phyloP scores from a whole-genome alignment of 2,797 vertebrate species.

The Columba guinea region DNA sequence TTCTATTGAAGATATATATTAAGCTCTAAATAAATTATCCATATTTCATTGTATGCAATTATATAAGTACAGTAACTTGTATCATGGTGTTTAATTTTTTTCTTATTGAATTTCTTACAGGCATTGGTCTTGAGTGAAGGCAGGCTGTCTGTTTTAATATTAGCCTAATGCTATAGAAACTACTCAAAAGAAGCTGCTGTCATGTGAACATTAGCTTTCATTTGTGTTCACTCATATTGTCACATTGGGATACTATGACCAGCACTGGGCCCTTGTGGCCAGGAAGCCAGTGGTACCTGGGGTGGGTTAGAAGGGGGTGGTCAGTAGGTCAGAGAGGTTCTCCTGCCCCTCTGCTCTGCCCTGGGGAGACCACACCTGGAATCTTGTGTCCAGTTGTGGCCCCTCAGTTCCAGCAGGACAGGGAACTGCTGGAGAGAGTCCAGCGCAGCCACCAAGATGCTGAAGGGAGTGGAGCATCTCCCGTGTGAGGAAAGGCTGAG shows the following conservation, averaged over 20 bases:
- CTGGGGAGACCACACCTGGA: too few species aligned
- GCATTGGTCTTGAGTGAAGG: neutral
- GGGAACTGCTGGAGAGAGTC: too few species aligned
- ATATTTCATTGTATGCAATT: neutral
- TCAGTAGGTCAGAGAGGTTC: too few species aligned
- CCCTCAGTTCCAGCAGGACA: too few species aligned
- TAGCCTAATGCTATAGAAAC: neutral
- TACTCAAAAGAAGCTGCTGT: neutral
- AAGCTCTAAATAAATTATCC: slow-evolving; percentile 7
- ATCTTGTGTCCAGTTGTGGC: too few species aligned
- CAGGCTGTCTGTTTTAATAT: neutral
- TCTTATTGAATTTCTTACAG: neutral
- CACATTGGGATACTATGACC: neutral
- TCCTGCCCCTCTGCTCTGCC: too few species aligned
- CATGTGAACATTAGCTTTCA: neutral
- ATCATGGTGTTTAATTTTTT: neutral
- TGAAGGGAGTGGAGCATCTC: too few species aligned
- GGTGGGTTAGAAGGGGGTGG: too few species aligned
- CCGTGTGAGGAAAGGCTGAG: too few species aligned
- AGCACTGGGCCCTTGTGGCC: too few species aligned
- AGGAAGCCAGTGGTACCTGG: too few species aligned
- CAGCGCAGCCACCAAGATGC: too few species aligned
- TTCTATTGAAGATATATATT: slow-evolving; percentile 7
- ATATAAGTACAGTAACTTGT: neutral
- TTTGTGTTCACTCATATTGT: neutral